These are phyloP conservation scores for Gymnodraco acuticeps DNA, from an alignment of 2,797 vertebrate species.

Conservation along the genomic window DNA sequence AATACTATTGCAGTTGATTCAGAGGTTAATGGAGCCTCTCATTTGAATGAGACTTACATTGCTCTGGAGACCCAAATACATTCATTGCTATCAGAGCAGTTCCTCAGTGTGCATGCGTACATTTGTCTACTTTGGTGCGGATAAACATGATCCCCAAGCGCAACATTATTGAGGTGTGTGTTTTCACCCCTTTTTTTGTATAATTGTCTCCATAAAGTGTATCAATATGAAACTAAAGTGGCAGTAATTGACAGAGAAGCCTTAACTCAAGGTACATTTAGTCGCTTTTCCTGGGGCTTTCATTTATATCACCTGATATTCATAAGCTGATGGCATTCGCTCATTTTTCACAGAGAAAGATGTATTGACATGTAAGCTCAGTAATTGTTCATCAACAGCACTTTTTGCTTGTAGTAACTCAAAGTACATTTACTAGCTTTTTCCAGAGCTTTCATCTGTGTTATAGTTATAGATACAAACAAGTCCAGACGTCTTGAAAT, in stretches of 20 bases:
- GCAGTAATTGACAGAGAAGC: no score
- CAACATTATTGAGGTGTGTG: constrained; percentile 25
- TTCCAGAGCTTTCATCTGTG: not conserved
- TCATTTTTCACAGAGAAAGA: not conserved
- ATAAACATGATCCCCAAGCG: no score
- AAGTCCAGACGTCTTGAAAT: not conserved
- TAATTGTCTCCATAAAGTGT: constrained; percentile 8
- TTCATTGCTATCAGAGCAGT: constrained; percentile 40
- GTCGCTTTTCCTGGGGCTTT: not conserved
- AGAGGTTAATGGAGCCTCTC: constrained; percentile 74
- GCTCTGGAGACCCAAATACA: constrained; percentile 53
- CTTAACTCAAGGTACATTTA: no score
- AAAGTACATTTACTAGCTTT: not conserved
- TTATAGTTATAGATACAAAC: not conserved
- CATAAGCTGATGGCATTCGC: not conserved
- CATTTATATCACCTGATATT: not conserved
- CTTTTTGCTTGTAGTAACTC: not conserved
- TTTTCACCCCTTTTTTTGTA: constrained; percentile 16
- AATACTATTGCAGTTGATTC: constrained; percentile 58
- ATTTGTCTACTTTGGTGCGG: not conserved
- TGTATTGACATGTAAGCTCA: not conserved
- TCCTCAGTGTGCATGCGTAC: constrained; percentile 16
- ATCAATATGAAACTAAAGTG: no score
- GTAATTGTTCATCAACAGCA: not conserved
- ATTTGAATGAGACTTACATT: constrained; percentile 64